A percentile compares a stretch with the other conserved stretches of the same genome.
Conservation (phyloP, 1,140 invertebrate genomes). For the Caenorhabditis inopinata region DNA sequence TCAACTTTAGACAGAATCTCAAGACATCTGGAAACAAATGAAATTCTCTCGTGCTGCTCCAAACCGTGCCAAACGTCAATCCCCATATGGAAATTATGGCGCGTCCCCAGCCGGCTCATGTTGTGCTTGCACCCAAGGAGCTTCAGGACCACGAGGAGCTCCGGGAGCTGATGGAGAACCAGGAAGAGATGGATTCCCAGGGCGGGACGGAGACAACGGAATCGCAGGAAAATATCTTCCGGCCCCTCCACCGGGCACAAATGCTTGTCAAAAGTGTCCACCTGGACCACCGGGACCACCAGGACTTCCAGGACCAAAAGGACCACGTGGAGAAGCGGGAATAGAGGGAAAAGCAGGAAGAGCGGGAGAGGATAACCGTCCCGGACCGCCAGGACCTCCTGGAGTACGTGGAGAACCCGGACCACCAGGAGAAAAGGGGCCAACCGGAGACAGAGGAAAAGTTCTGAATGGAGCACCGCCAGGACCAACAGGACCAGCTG, state of each 20-base stretch:
- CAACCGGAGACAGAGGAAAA: slow-evolving; percentile 51
- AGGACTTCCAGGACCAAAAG: slow-evolving; percentile 46
- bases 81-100: slow-evolving; percentile 47
- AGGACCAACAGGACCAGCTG: slow-evolving; percentile 47
- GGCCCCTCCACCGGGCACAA: slow-evolving; percentile 57
- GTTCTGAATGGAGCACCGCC: slow-evolving; percentile 53
- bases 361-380: slow-evolving; percentile 45
- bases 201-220: slow-evolving; percentile 45
- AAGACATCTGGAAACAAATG: slow-evolving; percentile 64
- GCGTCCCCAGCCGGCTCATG: slow-evolving; percentile 50
- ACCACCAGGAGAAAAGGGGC: slow-evolving; percentile 50
- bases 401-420: slow-evolving; percentile 52
- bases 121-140: slow-evolving; percentile 61
- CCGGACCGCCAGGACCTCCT: slow-evolving; percentile 49
- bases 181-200: slow-evolving; percentile 50
- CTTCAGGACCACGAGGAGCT: slow-evolving; percentile 48
- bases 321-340: slow-evolving; percentile 48
- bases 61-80: slow-evolving; percentile 37
- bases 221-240: slow-evolving; percentile 59
- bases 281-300: slow-evolving; percentile 42
- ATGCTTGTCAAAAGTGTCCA: slow-evolving; percentile 60
- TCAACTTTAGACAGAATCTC: slow-evolving; percentile 51
- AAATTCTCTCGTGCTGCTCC: slow-evolving; percentile 36
- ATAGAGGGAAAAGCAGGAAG: slow-evolving; percentile 43
- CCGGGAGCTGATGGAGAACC: slow-evolving; percentile 52